phyloP scores from a whole-genome alignment of 1,140 invertebrate species.

The Leptinotarsa texana region DNA sequence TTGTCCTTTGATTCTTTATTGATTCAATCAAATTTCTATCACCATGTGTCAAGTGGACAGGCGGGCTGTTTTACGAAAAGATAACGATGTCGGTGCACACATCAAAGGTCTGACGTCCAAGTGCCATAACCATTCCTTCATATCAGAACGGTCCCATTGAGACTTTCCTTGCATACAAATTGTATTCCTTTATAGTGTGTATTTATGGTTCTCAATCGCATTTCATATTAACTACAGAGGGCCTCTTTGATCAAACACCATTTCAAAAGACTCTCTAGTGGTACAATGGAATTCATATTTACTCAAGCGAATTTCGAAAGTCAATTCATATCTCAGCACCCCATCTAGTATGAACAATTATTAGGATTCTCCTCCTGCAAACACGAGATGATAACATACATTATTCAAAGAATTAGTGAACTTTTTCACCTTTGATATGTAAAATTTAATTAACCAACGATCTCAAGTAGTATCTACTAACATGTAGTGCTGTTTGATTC shows the following conservation, averaged over 20 bases:
- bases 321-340: conserved; percentile 32
- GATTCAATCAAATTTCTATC: conserved; percentile 22
- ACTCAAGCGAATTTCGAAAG: conserved; percentile 37
- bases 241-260: background rate
- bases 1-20: background rate
- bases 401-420: background rate
- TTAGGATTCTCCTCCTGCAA: conserved; percentile 28
- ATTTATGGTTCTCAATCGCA: background rate
- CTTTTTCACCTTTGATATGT: conserved; percentile 3
- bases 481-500: no score
- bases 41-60: conserved; percentile 32
- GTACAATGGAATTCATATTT: conserved; percentile 39
- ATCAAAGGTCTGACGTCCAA: conserved; percentile 37
- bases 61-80: conserved; percentile 21
- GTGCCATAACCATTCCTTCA: conserved; percentile 13
- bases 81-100: conserved; percentile 32
- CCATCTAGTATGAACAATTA: conserved; percentile 36
- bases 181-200: background rate
- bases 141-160: background rate
- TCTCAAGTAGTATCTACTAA: no score
- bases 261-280: conserved; percentile 25
- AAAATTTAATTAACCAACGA: conserved; percentile 9
- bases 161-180: background rate
- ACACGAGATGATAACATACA: background rate
- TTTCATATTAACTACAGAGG: background rate